Percentiles rank a stretch among this genome's conserved stretches.
Conservation (phyloP, 2,888 invertebrate genomes). For the Pammene aurita region DNA sequence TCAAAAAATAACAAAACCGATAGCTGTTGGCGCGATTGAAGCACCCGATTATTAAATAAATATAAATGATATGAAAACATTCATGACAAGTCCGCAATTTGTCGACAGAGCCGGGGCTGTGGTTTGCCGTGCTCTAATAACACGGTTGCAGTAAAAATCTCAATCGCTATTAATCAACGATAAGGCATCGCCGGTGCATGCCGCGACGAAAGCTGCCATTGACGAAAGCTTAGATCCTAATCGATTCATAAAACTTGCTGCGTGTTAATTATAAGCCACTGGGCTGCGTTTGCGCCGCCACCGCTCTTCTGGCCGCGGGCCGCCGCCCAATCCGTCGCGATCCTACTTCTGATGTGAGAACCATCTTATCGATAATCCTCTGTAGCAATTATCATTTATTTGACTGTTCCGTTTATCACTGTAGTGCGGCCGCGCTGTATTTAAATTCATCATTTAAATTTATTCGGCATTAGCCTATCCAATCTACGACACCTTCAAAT, state of each 20-base stretch:
- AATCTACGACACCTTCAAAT: constrained; percentile 11
- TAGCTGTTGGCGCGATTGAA: constrained; percentile 37
- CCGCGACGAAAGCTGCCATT: constrained; percentile 79
- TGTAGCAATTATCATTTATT: constrained; percentile 70
- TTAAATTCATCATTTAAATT: constrained; percentile 26
- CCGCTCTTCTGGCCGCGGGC: constrained; percentile 60
- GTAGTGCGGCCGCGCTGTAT: constrained; percentile 50
- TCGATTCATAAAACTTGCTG: constrained; percentile 82
- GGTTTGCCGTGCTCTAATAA: constrained; percentile 75
- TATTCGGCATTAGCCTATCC: constrained; percentile 19
- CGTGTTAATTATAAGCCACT: constrained; percentile 84
- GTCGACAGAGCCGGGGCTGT: constrained; percentile 66
- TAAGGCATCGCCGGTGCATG: constrained; percentile 71
- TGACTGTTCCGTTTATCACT: constrained; percentile 68
- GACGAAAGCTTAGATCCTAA: constrained; percentile 84
- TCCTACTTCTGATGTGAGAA: constrained; percentile 60
- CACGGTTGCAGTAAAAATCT: constrained; percentile 76
- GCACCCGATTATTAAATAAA: constrained; percentile 53
- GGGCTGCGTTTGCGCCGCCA: constrained; percentile 66
- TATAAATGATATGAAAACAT: constrained; percentile 64
- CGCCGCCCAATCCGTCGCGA: constrained; percentile 56
- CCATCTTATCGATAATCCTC: constrained; percentile 73
- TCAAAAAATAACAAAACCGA: constrained; percentile 34
- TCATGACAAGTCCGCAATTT: constrained; percentile 72
- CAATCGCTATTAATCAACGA: constrained; percentile 81